These are phyloP conservation scores for Cephus nigrinus DNA, from an alignment of 2,888 invertebrate genomes.

Conservation along the genomic window DNA sequence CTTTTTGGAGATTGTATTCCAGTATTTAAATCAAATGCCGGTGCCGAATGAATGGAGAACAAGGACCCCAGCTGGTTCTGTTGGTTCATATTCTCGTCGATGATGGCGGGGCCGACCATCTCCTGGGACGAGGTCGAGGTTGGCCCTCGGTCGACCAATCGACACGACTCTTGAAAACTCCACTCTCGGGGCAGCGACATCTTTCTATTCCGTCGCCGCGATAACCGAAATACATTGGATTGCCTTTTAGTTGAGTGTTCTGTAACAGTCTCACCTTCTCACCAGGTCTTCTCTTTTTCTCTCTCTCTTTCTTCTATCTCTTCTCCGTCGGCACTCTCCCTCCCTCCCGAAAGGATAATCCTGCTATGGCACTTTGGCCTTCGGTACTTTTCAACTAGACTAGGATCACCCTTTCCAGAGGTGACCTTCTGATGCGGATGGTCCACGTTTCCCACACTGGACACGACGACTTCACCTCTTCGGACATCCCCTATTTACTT, in stretches of 20 bases:
- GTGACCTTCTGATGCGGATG: neutral
- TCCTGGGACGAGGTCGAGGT: constrained; percentile 54
- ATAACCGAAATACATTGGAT: constrained; percentile 65
- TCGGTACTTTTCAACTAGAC: neutral
- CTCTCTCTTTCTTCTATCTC: constrained; percentile 8
- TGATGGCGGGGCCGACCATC: constrained; percentile 45
- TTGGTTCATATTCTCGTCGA: constrained; percentile 62
- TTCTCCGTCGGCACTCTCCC: constrained; percentile 13
- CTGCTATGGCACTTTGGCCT: neutral
- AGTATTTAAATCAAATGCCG: constrained; percentile 64
- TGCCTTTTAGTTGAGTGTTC: constrained; percentile 20
- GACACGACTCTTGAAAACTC: constrained; percentile 71
- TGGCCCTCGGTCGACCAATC: constrained; percentile 44
- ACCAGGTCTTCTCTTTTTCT: neutral
- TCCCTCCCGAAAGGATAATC: neutral
- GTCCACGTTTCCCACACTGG: neutral
- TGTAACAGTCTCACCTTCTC: neutral
- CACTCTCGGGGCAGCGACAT: constrained; percentile 75
- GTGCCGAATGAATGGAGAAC: constrained; percentile 78
- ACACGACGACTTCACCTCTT: neutral
- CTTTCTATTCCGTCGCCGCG: constrained; percentile 43
- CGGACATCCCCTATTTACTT: neutral
- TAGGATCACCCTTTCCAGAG: neutral
- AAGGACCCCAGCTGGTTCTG: constrained; percentile 72
- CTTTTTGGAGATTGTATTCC: constrained; percentile 57